phyloP scores from a whole-genome alignment of 2,113 vertebrate genomes.

The Xiphophorus couchianus region DNA sequence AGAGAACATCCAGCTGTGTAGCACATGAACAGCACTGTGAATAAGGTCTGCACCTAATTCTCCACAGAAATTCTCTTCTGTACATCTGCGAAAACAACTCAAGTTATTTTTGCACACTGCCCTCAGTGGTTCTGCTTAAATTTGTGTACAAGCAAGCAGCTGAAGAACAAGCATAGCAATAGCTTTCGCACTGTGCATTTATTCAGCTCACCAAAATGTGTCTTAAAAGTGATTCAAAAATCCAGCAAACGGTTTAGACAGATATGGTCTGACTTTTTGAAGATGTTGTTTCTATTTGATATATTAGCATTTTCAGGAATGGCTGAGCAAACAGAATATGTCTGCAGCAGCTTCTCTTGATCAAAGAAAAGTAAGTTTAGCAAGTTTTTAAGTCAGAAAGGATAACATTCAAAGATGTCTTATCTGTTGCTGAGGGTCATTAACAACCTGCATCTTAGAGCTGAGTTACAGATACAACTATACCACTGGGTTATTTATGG shows the following conservation, averaged over 20 bases:
- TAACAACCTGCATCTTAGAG: too few relatives aligned
- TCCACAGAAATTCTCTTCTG: neutral
- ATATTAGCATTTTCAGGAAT: neutral
- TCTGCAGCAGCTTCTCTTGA: too few relatives aligned
- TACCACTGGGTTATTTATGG: too few relatives aligned
- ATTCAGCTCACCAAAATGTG: neutral
- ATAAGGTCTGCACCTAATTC: neutral
- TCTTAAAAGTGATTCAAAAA: neutral
- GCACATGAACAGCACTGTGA: neutral
- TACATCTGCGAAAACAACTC: neutral
- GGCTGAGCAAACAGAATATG: too few relatives aligned
- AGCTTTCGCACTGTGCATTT: neutral
- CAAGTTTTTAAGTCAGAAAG: too few relatives aligned
- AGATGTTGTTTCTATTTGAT: neutral
- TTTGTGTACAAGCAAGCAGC: constrained; percentile 1
- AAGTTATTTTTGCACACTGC: neutral
- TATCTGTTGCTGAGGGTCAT: too few relatives aligned
- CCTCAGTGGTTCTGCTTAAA: neutral
- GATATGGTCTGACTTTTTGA: neutral
- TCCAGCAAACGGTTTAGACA: neutral
- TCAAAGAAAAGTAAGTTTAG: too few relatives aligned
- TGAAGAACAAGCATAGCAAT: neutral
- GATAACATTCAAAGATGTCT: too few relatives aligned
- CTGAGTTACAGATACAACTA: too few relatives aligned
- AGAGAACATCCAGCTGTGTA: constrained; percentile 3